A percentile compares a stretch with the other conserved stretches of the same genome.
Conservation (phyloP, 1,140 invertebrate genomes). For the Hylaeus volcanicus region DNA sequence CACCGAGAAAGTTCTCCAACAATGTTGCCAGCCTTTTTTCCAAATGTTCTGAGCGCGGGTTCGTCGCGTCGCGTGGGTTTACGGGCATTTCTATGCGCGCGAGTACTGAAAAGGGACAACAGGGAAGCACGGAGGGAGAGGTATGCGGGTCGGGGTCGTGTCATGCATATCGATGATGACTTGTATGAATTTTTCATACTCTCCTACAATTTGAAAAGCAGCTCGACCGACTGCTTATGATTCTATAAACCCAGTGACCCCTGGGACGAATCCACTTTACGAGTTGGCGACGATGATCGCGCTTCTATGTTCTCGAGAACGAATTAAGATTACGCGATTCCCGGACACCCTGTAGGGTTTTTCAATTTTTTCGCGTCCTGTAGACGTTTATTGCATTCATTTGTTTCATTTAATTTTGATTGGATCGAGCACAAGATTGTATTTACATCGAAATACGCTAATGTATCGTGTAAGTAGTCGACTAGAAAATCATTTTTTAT, state of each 20-base stretch:
- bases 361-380: too few species aligned
- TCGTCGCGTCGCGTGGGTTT: constrained; percentile 24
- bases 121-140: constrained; percentile 50
- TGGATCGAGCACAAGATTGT: too few species aligned
- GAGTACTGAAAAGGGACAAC: constrained; percentile 40
- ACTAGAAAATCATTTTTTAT: too few species aligned
- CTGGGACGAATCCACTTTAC: constrained; percentile 8
- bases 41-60: too few species aligned
- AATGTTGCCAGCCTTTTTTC: too few species aligned
- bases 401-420: too few species aligned
- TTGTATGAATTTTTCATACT: constrained; percentile 74
- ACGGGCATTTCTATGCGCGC: constrained; percentile 35
- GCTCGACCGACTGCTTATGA: constrained; percentile 35
- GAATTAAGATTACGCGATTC: too few species aligned
- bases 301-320: not conserved
- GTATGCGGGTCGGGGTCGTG: constrained; percentile 74
- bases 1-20: too few species aligned
- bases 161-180: constrained; percentile 71
- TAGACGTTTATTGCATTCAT: too few species aligned
- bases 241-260: constrained; percentile 53
- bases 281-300: not conserved
- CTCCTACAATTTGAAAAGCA: constrained; percentile 59
- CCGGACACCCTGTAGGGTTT: too few species aligned
- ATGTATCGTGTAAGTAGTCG: too few species aligned
- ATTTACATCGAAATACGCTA: too few species aligned